Evolutionary conservation across 2,888 invertebrate genomes (phyloP).

Genomic region (Archips crataeganus): DNA sequence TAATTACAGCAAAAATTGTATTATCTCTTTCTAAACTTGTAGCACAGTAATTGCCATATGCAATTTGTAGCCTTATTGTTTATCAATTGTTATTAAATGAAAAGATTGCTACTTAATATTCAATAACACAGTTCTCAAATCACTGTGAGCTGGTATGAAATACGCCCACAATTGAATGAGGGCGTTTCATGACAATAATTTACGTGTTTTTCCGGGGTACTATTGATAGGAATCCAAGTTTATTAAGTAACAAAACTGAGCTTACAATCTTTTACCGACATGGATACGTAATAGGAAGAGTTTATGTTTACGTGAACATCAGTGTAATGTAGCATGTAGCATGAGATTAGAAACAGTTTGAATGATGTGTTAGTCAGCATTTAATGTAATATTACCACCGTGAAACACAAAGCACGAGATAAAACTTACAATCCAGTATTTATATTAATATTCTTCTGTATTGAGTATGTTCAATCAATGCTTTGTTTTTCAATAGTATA

Average conservation of each 20-base stretch:
- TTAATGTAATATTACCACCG: neutral
- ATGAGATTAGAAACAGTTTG: neutral
- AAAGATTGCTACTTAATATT: too few species aligned
- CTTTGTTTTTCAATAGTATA: neutral
- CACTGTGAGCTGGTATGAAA: neutral
- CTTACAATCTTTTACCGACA: conserved; percentile 54
- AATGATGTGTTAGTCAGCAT: neutral
- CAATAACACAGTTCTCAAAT: too few species aligned
- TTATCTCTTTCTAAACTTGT: too few species aligned
- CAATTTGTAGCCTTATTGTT: too few species aligned
- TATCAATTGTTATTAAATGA: neutral
- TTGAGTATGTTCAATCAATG: neutral
- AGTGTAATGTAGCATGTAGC: neutral
- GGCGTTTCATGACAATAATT: neutral
- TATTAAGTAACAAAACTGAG: conserved; percentile 24
- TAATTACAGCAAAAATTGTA: too few species aligned
- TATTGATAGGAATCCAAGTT: neutral
- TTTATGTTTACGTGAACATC: neutral
- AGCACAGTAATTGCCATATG: neutral
- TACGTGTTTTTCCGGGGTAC: neutral
- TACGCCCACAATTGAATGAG: neutral
- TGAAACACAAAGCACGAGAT: neutral
- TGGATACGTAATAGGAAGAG: conserved; percentile 41
- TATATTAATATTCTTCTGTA: neutral
- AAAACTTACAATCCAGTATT: neutral